Evolutionary conservation across 2,888 invertebrate species (phyloP).

Genomic region (Ectemnius lituratus): DNA sequence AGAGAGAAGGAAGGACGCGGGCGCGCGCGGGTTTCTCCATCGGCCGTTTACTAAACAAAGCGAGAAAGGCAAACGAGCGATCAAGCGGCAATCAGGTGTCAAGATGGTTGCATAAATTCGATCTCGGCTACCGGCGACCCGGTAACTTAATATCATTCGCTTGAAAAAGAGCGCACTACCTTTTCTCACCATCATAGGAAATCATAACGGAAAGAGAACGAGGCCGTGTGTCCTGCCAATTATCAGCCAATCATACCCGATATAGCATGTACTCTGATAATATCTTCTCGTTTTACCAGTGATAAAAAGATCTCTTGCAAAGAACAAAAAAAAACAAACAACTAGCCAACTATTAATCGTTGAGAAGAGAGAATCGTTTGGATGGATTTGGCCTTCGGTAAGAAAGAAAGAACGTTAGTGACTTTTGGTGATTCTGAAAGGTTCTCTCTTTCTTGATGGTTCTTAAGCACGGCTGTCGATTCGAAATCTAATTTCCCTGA

Average conservation of each 20-base stretch:
- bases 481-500: conserved; percentile 71
- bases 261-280: too few relatives aligned
- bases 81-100: conserved; percentile 38
- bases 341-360: too few relatives aligned
- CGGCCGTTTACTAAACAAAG: conserved; percentile 1
- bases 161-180: background rate
- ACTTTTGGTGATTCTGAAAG: conserved; percentile 30
- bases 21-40: background rate
- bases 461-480: conserved; percentile 64
- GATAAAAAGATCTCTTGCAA: too few relatives aligned
- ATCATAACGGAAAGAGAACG: background rate
- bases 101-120: conserved; percentile 26
- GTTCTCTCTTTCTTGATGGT: conserved; percentile 54
- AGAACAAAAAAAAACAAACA: too few relatives aligned
- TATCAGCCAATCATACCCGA: too few relatives aligned
- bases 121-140: background rate
- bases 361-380: too few relatives aligned
- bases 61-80: background rate
- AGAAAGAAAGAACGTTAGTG: too few relatives aligned
- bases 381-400: too few relatives aligned
- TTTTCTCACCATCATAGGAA: background rate
- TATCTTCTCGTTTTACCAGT: too few relatives aligned
- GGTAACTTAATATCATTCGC: too few relatives aligned
- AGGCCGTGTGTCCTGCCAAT: background rate
- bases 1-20: conserved; percentile 17